Evolutionary conservation across 2,888 invertebrate genomes (phyloP), one percentile per base, ranked within the genome.

Genomic region (Heteropelma amictum): DNA sequence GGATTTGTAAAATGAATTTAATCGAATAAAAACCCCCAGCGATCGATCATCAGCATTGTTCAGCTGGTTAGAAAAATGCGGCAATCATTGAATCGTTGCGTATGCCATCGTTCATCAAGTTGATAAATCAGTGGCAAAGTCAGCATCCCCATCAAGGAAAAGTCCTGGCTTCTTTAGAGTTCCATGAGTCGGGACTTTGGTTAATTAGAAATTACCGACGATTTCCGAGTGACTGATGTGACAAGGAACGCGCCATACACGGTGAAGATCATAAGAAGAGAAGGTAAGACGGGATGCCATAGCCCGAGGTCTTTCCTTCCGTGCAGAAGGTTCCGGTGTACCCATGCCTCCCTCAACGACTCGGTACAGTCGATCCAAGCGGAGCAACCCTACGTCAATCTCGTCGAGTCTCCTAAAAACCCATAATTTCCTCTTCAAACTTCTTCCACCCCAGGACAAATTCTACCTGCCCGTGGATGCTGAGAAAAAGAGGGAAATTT

Each of bases 211-310:
- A 26, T 14, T 23, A 1, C 14, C 14, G 2, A 26, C 12, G 26
- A 4, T 23, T 38, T 26, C 8, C 26, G 4, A 38, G 7, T 21
- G 49, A 12, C 14, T 33, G 21, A 63, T 49, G 28, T 3, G 26
- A 51, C 17, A 38, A n/a, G 38, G 63, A 63, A 63, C 28, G 49
- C 23, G 33, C n/a, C 7, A 26, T 49, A 23, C 26, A 26, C 17
- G 28, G 35, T 26, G 14, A 8, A 49, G 45, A 61, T 35, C 47
- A 30, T 53, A 68, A 49, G 63, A 35, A 61, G 54, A 76, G 76
- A 76, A 84, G 83, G 86, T 86, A 85, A 86, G 86, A 86, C 83
- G 84, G 84, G 83, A 87, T 86, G 85, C 84, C 81, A 86, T 87
- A 85, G 86, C 87, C 83, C 51, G 75, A 69, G 83, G 87, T 80